Conservation (phyloP, 2,113 vertebrate species). For the Monarcha castaneiventris region DNA sequence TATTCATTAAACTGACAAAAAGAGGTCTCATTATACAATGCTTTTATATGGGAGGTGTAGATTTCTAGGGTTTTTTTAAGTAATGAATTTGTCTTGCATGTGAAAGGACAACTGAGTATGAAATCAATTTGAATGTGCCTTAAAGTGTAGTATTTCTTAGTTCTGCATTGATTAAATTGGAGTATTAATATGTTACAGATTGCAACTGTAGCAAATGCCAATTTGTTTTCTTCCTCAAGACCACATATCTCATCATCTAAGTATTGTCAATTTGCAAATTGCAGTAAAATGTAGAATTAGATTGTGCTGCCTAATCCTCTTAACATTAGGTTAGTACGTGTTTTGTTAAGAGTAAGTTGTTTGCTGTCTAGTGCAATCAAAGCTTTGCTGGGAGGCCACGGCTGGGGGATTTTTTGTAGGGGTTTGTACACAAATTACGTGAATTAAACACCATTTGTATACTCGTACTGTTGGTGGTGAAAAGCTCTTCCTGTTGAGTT, state of each 20-base stretch:
- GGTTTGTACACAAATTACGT: neutral
- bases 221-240: slow-evolving; percentile 26
- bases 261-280: slow-evolving; percentile 20
- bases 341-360: neutral
- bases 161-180: slow-evolving; percentile 47
- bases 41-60: neutral
- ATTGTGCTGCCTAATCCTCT: neutral
- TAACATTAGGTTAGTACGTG: neutral
- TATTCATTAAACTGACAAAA: neutral
- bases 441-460: neutral
- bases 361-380: neutral
- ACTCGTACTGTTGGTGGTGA: neutral
- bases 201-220: slow-evolving; percentile 16
- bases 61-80: neutral
- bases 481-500: neutral
- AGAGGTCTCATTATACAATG: neutral
- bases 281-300: neutral
- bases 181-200: slow-evolving; percentile 44
- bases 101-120: slow-evolving; percentile 61
- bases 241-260: neutral
- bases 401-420: neutral
- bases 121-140: slow-evolving; percentile 64
- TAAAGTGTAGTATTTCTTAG: slow-evolving; percentile 58
- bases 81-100: slow-evolving; percentile 62
- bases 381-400: neutral